Evolutionary conservation across 2,113 vertebrate genomes (phyloP).

Genomic region (Genyomyrus donnyi): DNA sequence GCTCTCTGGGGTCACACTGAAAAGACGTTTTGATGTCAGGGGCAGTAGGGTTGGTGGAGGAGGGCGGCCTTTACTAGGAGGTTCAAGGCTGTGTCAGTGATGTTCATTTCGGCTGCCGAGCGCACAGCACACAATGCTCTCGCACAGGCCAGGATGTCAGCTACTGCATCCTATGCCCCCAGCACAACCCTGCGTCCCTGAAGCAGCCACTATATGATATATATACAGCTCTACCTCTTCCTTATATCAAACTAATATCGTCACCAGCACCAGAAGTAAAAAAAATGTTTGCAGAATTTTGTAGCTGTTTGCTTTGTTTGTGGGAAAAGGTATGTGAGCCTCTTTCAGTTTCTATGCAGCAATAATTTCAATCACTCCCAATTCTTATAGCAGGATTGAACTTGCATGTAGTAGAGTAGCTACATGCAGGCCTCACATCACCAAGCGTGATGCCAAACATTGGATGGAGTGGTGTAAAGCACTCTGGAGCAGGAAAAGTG

Average conservation of each 20-base stretch:
- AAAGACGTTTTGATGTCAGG: conserved; percentile 27
- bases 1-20: conserved; percentile 23
- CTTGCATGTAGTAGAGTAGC: not conserved
- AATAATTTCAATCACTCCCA: not conserved
- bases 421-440: not conserved
- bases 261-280: not conserved
- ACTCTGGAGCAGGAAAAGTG: not conserved
- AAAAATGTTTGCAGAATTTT: not conserved
- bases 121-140: conserved; percentile 48
- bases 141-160: conserved; percentile 46
- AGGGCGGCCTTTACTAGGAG: conserved; percentile 40
- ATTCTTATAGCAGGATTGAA: not conserved
- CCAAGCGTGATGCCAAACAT: not conserved
- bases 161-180: conserved; percentile 35
- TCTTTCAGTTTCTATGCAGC: not conserved
- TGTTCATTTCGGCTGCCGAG: conserved; percentile 41
- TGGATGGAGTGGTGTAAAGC: not conserved
- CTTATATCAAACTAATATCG: not conserved
- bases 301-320: not conserved
- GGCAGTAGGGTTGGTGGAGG: conserved; percentile 32
- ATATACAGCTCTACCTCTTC: conserved; percentile 10
- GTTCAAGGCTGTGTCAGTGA: conserved; percentile 61
- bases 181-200: not conserved
- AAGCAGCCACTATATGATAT: not conserved
- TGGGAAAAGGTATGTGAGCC: not conserved